Evolutionary conservation across 2,888 invertebrate species (phyloP), one percentile per base, ranked within the genome.

Genomic region (Cephus nigrinus): DNA sequence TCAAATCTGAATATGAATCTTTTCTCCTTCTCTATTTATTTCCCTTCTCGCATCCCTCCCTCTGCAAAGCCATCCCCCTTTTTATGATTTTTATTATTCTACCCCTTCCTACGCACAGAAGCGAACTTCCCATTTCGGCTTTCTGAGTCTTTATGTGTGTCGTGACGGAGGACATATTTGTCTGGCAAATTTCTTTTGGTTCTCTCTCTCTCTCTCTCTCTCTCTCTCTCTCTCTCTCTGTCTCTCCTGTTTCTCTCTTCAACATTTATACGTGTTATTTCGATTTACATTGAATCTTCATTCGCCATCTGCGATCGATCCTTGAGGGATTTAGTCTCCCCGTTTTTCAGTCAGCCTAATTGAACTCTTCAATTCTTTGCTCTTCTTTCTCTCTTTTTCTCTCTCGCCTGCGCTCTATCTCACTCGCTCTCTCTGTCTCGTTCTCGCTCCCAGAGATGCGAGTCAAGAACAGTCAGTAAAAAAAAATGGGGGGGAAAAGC

Each of bases 1-100:
- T 89, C 88, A 86, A 88, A 87, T 87, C 85, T 89, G 89, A 88
- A 90, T 88, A 89, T 89, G 89, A 85, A 88, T 87, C 87, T 84
- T 85, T 86, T 86, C 84, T 84, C 82, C 81, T 81, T 73, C 73
- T 68, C 78, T 73, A 34, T 34, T 72, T 68, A 32, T 35, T 73
- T 73, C 68, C 75, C 33, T 74, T 32, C 77, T 30, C 69, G 5
- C 11, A 69, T 15, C 69, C 69, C 69, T 69, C 15, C 32, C 40
- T 15, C 15, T 40, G 40, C 15, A 5, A 40, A 40, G 40, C 69
- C 35, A 73, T 33, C 73, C n/a, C 32, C 15, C 34, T 34, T 34
- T 34, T 73, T 73, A n/a, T 12, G 31, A n/a, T 33, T 33, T 33
- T 73, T 15, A 30, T 34, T 30, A 34, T 35, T 34, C 73, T 34